Evolutionary conservation across 2,888 invertebrate genomes (phyloP).

Genomic region (Nyleta sp.): DNA sequence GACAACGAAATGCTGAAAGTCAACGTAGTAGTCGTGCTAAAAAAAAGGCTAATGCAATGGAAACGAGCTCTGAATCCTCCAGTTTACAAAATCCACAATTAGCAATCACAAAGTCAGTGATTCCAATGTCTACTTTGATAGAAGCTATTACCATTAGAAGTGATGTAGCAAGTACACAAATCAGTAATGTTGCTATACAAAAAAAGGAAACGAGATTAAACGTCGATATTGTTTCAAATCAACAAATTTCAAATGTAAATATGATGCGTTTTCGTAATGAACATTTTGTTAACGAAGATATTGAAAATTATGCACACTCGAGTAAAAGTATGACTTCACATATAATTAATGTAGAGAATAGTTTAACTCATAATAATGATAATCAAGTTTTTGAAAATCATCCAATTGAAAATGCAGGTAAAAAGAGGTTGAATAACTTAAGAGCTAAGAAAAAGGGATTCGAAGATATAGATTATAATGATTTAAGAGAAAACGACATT

Average conservation of each 20-base stretch:
- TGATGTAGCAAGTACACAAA: background rate
- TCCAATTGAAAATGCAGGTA: background rate
- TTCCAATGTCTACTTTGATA: conserved; percentile 4
- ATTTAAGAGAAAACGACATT: conserved; percentile 35
- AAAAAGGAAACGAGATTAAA: background rate
- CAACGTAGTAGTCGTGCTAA: conserved; percentile 23
- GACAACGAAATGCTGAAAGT: conserved; percentile 27
- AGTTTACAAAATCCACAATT: conserved; percentile 7
- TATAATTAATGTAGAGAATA: conserved; percentile 4
- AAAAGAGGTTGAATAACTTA: conserved; percentile 5
- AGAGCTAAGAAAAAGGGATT: conserved; percentile 19
- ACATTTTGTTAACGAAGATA: background rate
- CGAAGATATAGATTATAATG: conserved; percentile 9
- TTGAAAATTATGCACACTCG: conserved; percentile 2
- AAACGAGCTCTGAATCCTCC: conserved; percentile 7
- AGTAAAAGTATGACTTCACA: conserved; percentile 5
- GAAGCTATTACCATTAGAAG: background rate
- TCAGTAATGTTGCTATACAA: conserved; percentile 1
- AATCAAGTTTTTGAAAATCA: background rate
- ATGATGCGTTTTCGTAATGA: background rate
- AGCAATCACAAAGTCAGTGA: background rate
- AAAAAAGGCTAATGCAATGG: conserved; percentile 9
- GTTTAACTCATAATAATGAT: background rate
- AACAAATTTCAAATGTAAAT: conserved; percentile 1
- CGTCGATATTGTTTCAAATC: background rate